Percentiles rank a stretch among this genome's conserved stretches.
Conservation (phyloP, 2,113 vertebrate genomes). For the Boleophthalmus pectinirostris region DNA sequence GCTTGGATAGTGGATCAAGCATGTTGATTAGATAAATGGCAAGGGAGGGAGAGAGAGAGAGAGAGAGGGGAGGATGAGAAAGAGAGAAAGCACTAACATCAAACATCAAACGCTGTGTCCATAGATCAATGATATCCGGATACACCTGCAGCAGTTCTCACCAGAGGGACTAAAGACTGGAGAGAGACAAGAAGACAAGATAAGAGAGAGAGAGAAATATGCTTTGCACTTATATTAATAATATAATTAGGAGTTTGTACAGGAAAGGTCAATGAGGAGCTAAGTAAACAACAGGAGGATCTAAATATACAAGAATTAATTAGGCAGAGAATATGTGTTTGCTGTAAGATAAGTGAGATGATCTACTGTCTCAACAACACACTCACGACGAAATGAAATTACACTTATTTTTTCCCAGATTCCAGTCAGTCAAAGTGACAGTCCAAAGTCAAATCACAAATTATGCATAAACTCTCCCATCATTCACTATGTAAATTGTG, state of each 20-base stretch:
- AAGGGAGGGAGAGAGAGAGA: slow-evolving; percentile 9
- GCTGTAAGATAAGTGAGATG: neutral
- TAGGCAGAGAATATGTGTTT: neutral
- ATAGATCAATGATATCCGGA: slow-evolving; percentile 60
- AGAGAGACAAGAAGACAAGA: slow-evolving; percentile 17
- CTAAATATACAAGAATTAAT: neutral
- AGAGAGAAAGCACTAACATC: neutral
- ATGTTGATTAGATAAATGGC: too few relatives aligned
- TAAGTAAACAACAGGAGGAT: neutral
- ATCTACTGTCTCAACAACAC: neutral
- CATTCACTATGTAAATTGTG: too few relatives aligned
- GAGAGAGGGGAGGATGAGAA: neutral
- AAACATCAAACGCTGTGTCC: slow-evolving; percentile 60
- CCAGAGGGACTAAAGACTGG: slow-evolving; percentile 38
- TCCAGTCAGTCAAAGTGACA: too few relatives aligned
- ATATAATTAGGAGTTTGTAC: neutral
- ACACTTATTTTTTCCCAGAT: too few relatives aligned
- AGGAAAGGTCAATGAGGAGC: neutral
- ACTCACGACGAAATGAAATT: too few relatives aligned
- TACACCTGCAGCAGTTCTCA: slow-evolving; percentile 52
- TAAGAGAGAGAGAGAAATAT: slow-evolving; percentile 33
- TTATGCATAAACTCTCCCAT: too few relatives aligned
- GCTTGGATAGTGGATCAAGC: too few relatives aligned
- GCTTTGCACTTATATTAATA: neutral
- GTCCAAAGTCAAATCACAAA: too few relatives aligned